phyloP scores from a whole-genome alignment of 2,888 invertebrate species.

The Diaperis boleti region DNA sequence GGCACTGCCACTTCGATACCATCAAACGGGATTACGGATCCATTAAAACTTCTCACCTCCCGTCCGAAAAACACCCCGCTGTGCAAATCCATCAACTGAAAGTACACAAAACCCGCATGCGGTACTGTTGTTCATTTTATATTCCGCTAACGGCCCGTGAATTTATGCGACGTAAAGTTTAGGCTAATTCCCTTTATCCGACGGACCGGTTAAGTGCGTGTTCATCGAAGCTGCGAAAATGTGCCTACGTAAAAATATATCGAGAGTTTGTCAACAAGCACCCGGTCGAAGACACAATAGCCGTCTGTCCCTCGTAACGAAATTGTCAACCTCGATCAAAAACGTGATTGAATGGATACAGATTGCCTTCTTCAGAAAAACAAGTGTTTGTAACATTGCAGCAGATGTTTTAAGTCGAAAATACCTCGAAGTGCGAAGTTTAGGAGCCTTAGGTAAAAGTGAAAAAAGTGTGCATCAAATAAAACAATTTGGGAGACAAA shows the following conservation, averaged over 20 bases:
- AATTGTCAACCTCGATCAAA: slow-evolving; percentile 58
- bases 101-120: slow-evolving; percentile 52
- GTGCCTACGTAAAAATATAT: slow-evolving; percentile 13
- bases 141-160: slow-evolving; percentile 34
- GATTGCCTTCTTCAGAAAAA: slow-evolving; percentile 51
- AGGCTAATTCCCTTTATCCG: slow-evolving; percentile 34
- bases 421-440: too few relatives aligned
- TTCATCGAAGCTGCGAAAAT: slow-evolving; percentile 5
- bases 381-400: slow-evolving; percentile 45
- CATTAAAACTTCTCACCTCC: slow-evolving; percentile 19
- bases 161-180: slow-evolving; percentile 25
- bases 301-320: slow-evolving; percentile 13
- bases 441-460: too few relatives aligned
- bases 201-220: slow-evolving; percentile 6
- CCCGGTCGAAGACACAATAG: slow-evolving; percentile 2
- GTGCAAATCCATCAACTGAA: slow-evolving; percentile 60
- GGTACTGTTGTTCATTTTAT: slow-evolving; percentile 53
- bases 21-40: slow-evolving; percentile 36
- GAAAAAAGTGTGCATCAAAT: too few relatives aligned
- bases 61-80: slow-evolving; percentile 53
- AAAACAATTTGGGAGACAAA: slow-evolving; percentile 20
- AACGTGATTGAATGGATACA: slow-evolving; percentile 52
- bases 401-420: slow-evolving; percentile 23
- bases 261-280: slow-evolving; percentile 3
- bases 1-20: slow-evolving; percentile 18